Percentiles rank a stretch among this genome's conserved stretches.
phyloP scores from a whole-genome alignment of 2,888 invertebrate species.

The Neoascia interrupta region DNA sequence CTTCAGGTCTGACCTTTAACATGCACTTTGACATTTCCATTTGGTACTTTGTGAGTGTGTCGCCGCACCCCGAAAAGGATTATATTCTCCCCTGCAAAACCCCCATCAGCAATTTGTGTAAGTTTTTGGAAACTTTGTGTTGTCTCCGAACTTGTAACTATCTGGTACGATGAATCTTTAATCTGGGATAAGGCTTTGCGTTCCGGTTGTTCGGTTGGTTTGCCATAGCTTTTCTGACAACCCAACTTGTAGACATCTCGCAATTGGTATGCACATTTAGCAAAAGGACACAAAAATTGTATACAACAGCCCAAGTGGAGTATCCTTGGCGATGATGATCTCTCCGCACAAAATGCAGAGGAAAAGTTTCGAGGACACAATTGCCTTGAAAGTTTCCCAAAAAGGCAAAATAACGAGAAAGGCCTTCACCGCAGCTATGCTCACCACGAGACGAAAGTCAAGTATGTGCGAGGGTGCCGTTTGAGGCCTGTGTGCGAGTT shows the following conservation, averaged over 20 bases:
- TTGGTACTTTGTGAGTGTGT: slow-evolving; percentile 5
- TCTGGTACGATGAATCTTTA: slow-evolving; percentile 55
- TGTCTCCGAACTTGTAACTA: slow-evolving; percentile 45
- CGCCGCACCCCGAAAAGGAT: background rate
- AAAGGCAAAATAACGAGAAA: slow-evolving; percentile 42
- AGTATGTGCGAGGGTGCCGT: slow-evolving; percentile 34
- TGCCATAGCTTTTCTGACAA: slow-evolving; percentile 9
- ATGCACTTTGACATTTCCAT: slow-evolving; percentile 53
- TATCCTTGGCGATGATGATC: slow-evolving; percentile 58
- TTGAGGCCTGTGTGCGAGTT: slow-evolving; percentile 11
- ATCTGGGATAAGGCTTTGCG: slow-evolving; percentile 53
- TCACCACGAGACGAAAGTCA: slow-evolving; percentile 47
- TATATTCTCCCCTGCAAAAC: slow-evolving; percentile 30
- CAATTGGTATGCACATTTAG: slow-evolving; percentile 51
- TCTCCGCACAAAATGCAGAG: slow-evolving; percentile 13
- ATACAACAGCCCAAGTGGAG: slow-evolving; percentile 29
- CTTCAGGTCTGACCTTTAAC: slow-evolving; percentile 30
- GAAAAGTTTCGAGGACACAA: slow-evolving; percentile 46
- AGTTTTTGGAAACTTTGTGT: slow-evolving; percentile 56
- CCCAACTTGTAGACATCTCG: slow-evolving; percentile 16
- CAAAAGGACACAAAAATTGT: background rate
- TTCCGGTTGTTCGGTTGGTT: slow-evolving; percentile 47
- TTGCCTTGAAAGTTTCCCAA: slow-evolving; percentile 60
- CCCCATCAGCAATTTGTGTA: slow-evolving; percentile 65
- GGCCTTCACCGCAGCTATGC: slow-evolving; percentile 66